phyloP scores from a whole-genome alignment of 2,113 vertebrate genomes.

The Ptyas mucosa region DNA sequence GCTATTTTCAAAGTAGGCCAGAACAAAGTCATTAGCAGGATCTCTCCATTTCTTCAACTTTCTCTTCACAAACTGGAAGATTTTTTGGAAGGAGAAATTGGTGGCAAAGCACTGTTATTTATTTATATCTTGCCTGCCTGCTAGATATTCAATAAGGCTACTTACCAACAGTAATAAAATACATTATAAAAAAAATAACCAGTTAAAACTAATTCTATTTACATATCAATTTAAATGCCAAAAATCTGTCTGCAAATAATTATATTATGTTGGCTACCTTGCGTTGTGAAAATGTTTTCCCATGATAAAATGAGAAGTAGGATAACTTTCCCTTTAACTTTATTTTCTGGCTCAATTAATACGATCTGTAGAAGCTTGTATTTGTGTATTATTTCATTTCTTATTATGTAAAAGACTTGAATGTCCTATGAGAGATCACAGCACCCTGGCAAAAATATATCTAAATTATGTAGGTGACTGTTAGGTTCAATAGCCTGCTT shows the following conservation, averaged over 20 bases:
- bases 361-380: background rate
- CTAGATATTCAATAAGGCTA: background rate
- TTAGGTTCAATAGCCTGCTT: background rate
- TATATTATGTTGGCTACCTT: background rate
- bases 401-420: background rate
- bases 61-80: background rate
- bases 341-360: background rate
- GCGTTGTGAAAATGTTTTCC: background rate
- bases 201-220: background rate
- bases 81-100: background rate
- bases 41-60: background rate
- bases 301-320: background rate
- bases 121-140: background rate
- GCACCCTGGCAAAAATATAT: background rate
- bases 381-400: background rate
- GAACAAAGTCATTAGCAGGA: background rate
- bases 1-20: background rate
- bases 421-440: background rate
- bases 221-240: background rate
- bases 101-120: background rate
- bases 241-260: background rate
- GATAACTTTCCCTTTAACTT: background rate
- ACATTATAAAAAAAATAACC: background rate
- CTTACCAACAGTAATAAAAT: background rate
- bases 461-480: background rate